Percentiles rank a stretch among this genome's conserved stretches.
These are phyloP conservation scores for Gasteruption jaculator DNA, from an alignment of 2,888 invertebrate genomes.

Conservation along the genomic window DNA sequence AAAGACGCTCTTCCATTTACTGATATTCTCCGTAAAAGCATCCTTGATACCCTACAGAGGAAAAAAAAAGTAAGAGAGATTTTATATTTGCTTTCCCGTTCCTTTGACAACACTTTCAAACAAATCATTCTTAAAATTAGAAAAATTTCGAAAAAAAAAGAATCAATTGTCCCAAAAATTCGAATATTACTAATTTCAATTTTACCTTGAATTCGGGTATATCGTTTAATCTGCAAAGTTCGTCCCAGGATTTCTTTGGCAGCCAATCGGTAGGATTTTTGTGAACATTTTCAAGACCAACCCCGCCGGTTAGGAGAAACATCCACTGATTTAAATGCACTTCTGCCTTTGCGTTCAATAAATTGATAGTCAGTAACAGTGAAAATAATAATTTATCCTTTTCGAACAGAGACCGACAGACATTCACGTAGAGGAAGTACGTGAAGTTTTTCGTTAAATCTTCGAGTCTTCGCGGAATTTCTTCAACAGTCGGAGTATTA, in stretches of 20 bases:
- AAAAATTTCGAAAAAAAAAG: neutral
- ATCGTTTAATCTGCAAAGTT: conserved; percentile 64
- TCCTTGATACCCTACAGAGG: conserved; percentile 59
- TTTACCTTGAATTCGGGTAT: conserved; percentile 52
- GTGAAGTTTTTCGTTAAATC: conserved; percentile 81
- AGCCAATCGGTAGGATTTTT: conserved; percentile 71
- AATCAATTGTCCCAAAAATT: neutral
- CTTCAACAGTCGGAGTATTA: conserved; percentile 77
- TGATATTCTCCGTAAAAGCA: conserved; percentile 58
- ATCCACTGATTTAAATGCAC: conserved; percentile 71
- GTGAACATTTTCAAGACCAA: conserved; percentile 74
- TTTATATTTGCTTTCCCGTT: too few species aligned
- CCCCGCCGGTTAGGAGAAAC: conserved; percentile 84
- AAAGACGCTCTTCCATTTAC: conserved; percentile 71
- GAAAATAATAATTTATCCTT: conserved; percentile 93
- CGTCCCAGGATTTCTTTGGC: conserved; percentile 71
- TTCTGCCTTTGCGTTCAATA: conserved; percentile 61
- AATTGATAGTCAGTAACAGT: conserved; percentile 69
- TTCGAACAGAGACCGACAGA: conserved; percentile 91
- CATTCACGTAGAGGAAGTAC: conserved; percentile 85
- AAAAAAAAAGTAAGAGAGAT: conserved; percentile 4
- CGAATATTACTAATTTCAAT: conserved; percentile 14
- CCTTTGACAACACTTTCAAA: neutral
- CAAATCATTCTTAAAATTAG: neutral
- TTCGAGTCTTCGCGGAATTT: conserved; percentile 68